Evolutionary conservation across 2,888 invertebrate species (phyloP).

Genomic region (Pedicia rivosa): DNA sequence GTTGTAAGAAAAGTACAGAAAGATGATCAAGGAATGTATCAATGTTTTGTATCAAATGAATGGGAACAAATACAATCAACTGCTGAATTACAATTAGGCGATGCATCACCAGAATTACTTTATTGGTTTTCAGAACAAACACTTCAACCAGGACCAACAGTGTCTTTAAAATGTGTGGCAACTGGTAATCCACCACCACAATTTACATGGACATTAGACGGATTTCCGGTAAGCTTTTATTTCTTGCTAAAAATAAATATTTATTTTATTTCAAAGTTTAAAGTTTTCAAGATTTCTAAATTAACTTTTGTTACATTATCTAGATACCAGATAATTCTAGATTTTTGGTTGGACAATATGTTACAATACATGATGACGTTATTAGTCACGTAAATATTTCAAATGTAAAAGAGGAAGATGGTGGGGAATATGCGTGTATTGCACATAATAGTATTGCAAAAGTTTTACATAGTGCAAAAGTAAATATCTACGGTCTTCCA

Average conservation of each 20-base stretch:
- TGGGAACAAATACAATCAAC: constrained; percentile 73
- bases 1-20: constrained; percentile 52
- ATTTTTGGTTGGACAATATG: constrained; percentile 81
- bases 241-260: too few species aligned
- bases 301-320: not conserved
- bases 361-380: constrained; percentile 81
- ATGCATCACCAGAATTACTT: constrained; percentile 74
- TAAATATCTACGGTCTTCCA: constrained; percentile 77
- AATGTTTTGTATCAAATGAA: constrained; percentile 73
- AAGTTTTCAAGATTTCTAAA: not conserved
- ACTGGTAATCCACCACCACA: constrained; percentile 87
- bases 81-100: constrained; percentile 66
- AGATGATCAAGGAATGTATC: constrained; percentile 81
- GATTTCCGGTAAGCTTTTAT: constrained; percentile 75
- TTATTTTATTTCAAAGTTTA: not conserved
- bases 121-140: constrained; percentile 90
- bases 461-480: constrained; percentile 65
- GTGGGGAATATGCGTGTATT: constrained; percentile 75
- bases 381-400: constrained; percentile 86
- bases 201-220: constrained; percentile 82
- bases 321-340: constrained; percentile 39
- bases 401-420: constrained; percentile 74
- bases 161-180: constrained; percentile 86
- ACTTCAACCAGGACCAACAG: constrained; percentile 77
- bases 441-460: constrained; percentile 71